Conservation (phyloP, 1,140 invertebrate species). For the Sycophaga agraensis region DNA sequence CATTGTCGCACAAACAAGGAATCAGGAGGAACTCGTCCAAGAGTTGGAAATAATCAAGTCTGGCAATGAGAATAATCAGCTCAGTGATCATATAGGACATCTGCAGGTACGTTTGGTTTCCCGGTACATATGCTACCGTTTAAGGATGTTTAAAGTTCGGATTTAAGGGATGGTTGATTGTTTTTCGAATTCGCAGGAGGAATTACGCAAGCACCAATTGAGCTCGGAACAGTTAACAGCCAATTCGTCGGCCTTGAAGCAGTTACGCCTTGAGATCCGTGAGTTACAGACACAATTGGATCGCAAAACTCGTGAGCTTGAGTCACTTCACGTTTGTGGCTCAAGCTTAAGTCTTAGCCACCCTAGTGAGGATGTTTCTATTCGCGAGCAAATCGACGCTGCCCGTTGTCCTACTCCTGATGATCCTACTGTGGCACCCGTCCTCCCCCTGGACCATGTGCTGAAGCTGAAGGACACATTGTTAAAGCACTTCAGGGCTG, state of each 20-base stretch:
- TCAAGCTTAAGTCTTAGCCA: constrained; percentile 64
- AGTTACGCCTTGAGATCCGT: constrained; percentile 60
- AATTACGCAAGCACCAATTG: constrained; percentile 61
- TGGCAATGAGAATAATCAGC: constrained; percentile 55
- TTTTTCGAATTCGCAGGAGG: too few species aligned
- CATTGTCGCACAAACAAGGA: constrained; percentile 60
- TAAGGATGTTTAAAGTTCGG: too few species aligned
- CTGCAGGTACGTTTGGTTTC: constrained; percentile 47
- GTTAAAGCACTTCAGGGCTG: constrained; percentile 66
- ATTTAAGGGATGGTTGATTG: too few species aligned
- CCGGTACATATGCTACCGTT: too few species aligned
- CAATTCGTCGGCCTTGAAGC: constrained; percentile 57
- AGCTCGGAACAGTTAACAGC: constrained; percentile 60
- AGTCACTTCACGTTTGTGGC: constrained; percentile 66
- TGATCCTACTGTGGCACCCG: constrained; percentile 47
- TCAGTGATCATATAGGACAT: constrained; percentile 58
- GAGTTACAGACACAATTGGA: constrained; percentile 65
- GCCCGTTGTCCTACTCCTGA: constrained; percentile 50
- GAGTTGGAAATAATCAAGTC: constrained; percentile 59
- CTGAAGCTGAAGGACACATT: constrained; percentile 68
- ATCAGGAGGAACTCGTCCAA: constrained; percentile 59
- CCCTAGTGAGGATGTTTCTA: constrained; percentile 77
- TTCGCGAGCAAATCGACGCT: constrained; percentile 64
- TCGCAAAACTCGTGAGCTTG: constrained; percentile 68
- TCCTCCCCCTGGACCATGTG: constrained; percentile 61